Evolutionary conservation across 1,140 invertebrate genomes (phyloP).

Genomic region (Cyclina sinensis): DNA sequence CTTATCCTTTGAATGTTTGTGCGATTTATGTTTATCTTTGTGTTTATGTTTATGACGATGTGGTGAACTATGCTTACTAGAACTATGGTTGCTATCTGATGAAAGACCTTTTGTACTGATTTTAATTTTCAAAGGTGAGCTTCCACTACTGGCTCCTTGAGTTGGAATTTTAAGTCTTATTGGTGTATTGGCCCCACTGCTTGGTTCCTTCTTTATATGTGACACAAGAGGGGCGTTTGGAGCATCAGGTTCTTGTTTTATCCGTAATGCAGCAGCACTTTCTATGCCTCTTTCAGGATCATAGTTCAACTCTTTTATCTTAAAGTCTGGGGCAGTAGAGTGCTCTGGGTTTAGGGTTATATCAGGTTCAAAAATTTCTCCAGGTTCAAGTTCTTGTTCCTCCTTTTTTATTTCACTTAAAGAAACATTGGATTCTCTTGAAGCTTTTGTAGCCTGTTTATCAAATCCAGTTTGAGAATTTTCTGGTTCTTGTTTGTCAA

Average conservation of each 20-base stretch:
- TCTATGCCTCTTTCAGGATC: conserved; percentile 37
- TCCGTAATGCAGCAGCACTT: conserved; percentile 33
- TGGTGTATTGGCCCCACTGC: neutral
- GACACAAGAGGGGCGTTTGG: neutral
- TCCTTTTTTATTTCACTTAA: conserved; percentile 11
- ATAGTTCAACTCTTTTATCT: conserved; percentile 45
- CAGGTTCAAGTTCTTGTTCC: conserved; percentile 30
- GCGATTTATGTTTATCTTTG: conserved; percentile 63
- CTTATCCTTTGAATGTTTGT: conserved; percentile 60
- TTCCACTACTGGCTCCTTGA: conserved; percentile 5
- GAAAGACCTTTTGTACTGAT: conserved; percentile 62
- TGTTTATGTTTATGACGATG: conserved; percentile 66
- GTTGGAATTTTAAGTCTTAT: conserved; percentile 46
- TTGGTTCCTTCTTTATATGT: neutral
- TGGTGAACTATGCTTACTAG: conserved; percentile 60
- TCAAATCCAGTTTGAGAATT: neutral
- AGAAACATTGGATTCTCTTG: neutral
- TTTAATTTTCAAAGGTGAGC: conserved; percentile 60
- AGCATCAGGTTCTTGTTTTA: conserved; percentile 29
- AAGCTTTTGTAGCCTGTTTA: neutral
- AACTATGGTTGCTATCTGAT: conserved; percentile 61
- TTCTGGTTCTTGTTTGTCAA: conserved; percentile 44
- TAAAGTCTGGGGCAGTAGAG: conserved; percentile 37
- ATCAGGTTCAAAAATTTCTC: conserved; percentile 57
- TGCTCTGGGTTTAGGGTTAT: conserved; percentile 49